These are phyloP conservation scores for Dynastes grantii DNA, from an alignment of 2,888 invertebrate species.

Conservation along the genomic window DNA sequence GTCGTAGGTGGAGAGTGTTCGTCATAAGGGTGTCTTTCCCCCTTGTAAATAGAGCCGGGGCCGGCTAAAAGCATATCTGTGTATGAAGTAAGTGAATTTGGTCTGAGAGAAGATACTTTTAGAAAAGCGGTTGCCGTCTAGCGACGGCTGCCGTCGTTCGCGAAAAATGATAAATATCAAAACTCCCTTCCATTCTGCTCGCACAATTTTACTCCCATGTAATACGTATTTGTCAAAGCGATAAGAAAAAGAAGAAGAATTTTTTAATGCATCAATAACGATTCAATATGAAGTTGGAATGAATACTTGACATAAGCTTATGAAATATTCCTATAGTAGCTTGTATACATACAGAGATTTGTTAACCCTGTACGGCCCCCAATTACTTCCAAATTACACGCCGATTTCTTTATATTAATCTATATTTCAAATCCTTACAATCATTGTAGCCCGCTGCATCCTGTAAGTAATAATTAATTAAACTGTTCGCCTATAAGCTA, in stretches of 20 bases:
- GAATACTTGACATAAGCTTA: too few relatives aligned
- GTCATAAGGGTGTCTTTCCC: constrained; percentile 54
- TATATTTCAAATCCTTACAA: too few relatives aligned
- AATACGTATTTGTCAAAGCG: neutral
- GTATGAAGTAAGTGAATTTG: constrained; percentile 71
- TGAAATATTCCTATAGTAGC: too few relatives aligned
- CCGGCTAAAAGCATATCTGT: constrained; percentile 65
- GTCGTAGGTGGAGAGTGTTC: constrained; percentile 51
- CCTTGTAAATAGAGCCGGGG: constrained; percentile 59
- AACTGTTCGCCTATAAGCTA: too few relatives aligned
- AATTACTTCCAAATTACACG: too few relatives aligned
- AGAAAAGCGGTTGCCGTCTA: constrained; percentile 53
- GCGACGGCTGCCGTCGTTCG: constrained; percentile 56
- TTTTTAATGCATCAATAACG: constrained; percentile 3
- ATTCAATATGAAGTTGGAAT: neutral
- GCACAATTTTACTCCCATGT: constrained; percentile 10
- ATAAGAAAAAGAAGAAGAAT: constrained; percentile 7
- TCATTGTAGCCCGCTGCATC: too few relatives aligned
- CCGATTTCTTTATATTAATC: too few relatives aligned
- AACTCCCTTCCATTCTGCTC: constrained; percentile 56
- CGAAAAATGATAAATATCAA: constrained; percentile 61
- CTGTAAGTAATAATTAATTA: too few relatives aligned
- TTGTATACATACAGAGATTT: too few relatives aligned
- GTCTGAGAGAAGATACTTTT: constrained; percentile 63
- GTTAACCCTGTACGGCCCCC: too few relatives aligned